Evolutionary conservation across 1,140 invertebrate species (phyloP).

Genomic region (Achroia grisella): DNA sequence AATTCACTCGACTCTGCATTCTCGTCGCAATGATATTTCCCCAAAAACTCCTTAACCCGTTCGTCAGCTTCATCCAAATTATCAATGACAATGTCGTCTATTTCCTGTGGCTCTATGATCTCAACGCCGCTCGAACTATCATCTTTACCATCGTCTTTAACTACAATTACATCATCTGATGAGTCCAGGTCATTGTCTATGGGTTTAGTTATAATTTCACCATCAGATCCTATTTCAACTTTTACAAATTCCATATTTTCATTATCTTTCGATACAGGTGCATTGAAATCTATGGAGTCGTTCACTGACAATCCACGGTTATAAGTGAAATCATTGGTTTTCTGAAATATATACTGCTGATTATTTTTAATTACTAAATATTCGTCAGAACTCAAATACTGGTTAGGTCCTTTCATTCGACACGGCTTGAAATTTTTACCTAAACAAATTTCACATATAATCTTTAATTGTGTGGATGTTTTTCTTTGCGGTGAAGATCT

Average conservation of each 20-base stretch:
- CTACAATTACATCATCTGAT: slow-evolving; percentile 36
- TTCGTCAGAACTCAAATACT: slow-evolving; percentile 49
- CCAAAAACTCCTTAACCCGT: slow-evolving; percentile 55
- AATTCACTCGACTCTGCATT: slow-evolving; percentile 29
- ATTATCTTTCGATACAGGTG: slow-evolving; percentile 7
- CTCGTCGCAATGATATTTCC: slow-evolving; percentile 39
- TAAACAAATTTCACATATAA: slow-evolving; percentile 51
- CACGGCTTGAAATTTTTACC: slow-evolving; percentile 47
- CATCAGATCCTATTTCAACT: slow-evolving; percentile 48
- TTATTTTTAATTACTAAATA: slow-evolving; percentile 63
- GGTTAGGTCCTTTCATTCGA: slow-evolving; percentile 41
- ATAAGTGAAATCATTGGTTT: slow-evolving; percentile 29
- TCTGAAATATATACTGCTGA: slow-evolving; percentile 59
- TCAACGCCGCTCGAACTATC: slow-evolving; percentile 51
- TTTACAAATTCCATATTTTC: slow-evolving; percentile 43
- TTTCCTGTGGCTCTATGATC: slow-evolving; percentile 39
- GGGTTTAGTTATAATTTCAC: slow-evolving; percentile 45
- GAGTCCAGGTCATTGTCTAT: slow-evolving; percentile 32
- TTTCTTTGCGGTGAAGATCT: slow-evolving; percentile 44
- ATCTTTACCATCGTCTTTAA: slow-evolving; percentile 40
- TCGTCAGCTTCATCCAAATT: slow-evolving; percentile 62
- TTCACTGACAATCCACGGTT: not conserved
- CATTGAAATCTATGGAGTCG: slow-evolving; percentile 4
- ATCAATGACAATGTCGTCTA: slow-evolving; percentile 46
- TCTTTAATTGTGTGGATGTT: slow-evolving; percentile 41